A percentile compares a stretch with the other conserved stretches of the same genome.
phyloP scores from a whole-genome alignment of 2,797 vertebrate genomes.

The Geotrypetes seraphini region DNA sequence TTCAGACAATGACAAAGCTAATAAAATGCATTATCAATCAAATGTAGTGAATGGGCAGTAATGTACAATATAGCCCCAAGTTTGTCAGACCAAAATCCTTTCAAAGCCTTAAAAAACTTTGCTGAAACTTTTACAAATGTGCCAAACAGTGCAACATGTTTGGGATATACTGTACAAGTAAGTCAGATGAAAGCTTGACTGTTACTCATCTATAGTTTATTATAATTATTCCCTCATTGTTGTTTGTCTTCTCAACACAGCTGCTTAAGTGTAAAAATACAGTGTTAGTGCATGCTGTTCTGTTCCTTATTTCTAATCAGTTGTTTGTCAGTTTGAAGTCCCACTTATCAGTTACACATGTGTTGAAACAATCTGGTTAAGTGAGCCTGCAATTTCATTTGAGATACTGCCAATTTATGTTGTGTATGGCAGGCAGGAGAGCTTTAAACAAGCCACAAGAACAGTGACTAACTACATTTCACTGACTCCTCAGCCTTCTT shows the following conservation, averaged over 20 bases:
- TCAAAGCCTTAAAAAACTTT: no score
- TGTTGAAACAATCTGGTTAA: slow-evolving; percentile 7
- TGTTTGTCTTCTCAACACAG: slow-evolving; percentile 5
- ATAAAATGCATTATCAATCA: no score
- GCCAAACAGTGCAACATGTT: not conserved
- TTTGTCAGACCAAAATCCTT: no score
- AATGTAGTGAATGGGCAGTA: no score
- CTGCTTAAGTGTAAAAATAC: slow-evolving; percentile 1
- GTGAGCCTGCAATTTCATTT: slow-evolving; percentile 12
- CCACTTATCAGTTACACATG: slow-evolving; percentile 11
- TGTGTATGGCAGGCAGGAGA: slow-evolving; percentile 5
- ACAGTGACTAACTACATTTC: no score
- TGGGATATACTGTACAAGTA: not conserved
- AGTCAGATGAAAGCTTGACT: slow-evolving; percentile 12
- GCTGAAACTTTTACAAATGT: no score
- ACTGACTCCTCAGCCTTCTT: no score
- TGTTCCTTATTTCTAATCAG: slow-evolving; percentile 6
- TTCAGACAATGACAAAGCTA: no score
- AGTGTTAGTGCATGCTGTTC: not conserved
- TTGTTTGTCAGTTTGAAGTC: slow-evolving; percentile 14
- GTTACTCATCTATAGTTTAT: slow-evolving; percentile 3
- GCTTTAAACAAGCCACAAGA: no score
- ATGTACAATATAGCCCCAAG: no score
- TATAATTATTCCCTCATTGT: not conserved
- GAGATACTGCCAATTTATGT: slow-evolving; percentile 7